phyloP scores from a whole-genome alignment of 2,797 vertebrate species.

The Zalophus californianus region DNA sequence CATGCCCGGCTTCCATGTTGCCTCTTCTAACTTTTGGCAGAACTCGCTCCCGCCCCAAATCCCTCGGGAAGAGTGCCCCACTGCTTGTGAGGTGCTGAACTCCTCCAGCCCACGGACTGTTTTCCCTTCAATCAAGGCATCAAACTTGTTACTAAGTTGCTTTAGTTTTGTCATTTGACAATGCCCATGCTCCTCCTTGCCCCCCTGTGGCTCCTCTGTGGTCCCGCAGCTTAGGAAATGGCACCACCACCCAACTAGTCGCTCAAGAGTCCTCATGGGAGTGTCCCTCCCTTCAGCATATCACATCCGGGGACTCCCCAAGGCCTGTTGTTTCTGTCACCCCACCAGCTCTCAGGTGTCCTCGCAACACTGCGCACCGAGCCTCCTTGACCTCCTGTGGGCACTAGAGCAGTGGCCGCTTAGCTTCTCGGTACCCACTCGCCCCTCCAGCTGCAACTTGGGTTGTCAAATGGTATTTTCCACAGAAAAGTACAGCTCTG shows the following conservation, averaged over 20 bases:
- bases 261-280: accelerated
- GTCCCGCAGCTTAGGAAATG: not conserved
- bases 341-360: too few relatives aligned
- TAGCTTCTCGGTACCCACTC: too few relatives aligned
- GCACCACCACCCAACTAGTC: not conserved
- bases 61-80: not conserved
- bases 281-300: not conserved
- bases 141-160: not conserved
- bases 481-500: not conserved
- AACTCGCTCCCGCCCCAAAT: too few relatives aligned
- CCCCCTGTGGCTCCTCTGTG: not conserved
- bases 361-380: not conserved
- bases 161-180: not conserved
- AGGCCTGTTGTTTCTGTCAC: not conserved
- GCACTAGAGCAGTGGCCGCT: not conserved
- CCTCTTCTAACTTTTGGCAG: not conserved
- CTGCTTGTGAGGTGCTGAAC: not conserved
- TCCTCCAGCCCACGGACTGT: not conserved
- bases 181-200: accelerated
- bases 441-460: not conserved
- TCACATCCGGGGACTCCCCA: not conserved
- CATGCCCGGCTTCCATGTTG: not conserved
- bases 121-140: not conserved
- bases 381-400: not conserved
- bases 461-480: not conserved